Conservation (phyloP, 2,113 vertebrate species). For the Hystrix brachyura region DNA sequence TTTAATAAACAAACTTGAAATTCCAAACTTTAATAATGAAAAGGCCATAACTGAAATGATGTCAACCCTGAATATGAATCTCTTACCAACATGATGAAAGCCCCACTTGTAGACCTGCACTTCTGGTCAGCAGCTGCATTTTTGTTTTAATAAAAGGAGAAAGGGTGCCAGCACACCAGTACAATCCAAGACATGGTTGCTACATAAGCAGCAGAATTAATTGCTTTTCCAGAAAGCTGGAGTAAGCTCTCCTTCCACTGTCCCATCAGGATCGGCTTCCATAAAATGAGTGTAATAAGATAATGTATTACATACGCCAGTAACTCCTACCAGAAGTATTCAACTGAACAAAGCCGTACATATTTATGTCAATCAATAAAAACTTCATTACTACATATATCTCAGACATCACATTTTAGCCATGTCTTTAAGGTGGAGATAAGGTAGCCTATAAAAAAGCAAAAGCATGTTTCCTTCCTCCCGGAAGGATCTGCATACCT, state of each 20-base stretch:
- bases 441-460: constrained; percentile 63
- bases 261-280: constrained; percentile 82
- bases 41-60: constrained; percentile 81
- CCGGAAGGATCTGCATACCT: constrained; percentile 13
- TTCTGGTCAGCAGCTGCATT: constrained; percentile 84
- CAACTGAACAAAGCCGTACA: constrained; percentile 74
- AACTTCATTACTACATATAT: constrained; percentile 72
- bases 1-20: constrained; percentile 83
- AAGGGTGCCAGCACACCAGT: constrained; percentile 72
- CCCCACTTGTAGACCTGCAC: constrained; percentile 69
- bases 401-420: constrained; percentile 68
- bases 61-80: constrained; percentile 84
- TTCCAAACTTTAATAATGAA: constrained; percentile 80
- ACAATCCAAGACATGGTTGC: constrained; percentile 68
- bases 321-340: constrained; percentile 75
- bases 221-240: constrained; percentile 85
- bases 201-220: constrained; percentile 79
- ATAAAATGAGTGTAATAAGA: constrained; percentile 85
- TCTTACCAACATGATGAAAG: constrained; percentile 80
- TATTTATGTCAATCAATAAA: constrained; percentile 81
- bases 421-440: constrained; percentile 68
- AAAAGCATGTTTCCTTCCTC: constrained; percentile 47
- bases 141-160: constrained; percentile 83
- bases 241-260: constrained; percentile 80
- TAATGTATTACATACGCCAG: constrained; percentile 83